A percentile compares a stretch with the other conserved stretches of the same genome.
These are phyloP conservation scores for Clanis bilineata DNA, from an alignment of 2,888 invertebrate genomes.

Conservation along the genomic window DNA sequence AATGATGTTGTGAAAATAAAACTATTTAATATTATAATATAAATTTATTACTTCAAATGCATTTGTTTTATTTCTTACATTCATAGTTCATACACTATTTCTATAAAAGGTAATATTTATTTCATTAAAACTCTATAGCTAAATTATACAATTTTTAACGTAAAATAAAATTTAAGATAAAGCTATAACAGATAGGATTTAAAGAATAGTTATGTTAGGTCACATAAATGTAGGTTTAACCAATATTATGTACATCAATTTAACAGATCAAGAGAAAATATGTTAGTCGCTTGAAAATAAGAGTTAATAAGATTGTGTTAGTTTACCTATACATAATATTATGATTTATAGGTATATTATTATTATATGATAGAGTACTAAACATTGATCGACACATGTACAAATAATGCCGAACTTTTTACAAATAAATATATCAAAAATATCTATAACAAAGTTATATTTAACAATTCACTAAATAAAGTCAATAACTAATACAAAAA, in stretches of 20 bases:
- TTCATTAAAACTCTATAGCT: background rate
- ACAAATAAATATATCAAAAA: constrained; percentile 15
- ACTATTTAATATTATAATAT: background rate
- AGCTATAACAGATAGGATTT: constrained; percentile 17
- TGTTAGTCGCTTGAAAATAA: background rate
- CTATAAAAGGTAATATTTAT: background rate
- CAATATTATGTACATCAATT: background rate
- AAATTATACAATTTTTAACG: background rate
- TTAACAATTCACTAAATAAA: background rate
- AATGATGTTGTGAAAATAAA: constrained; percentile 4
- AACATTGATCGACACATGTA: background rate
- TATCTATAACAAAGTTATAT: background rate
- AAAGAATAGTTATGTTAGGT: background rate
- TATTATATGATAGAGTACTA: background rate
- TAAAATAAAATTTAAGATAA: constrained; percentile 14
- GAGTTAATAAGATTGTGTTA: background rate
- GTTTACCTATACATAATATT: background rate
- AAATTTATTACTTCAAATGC: background rate
- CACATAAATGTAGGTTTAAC: background rate
- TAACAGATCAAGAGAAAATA: background rate
- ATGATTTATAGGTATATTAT: background rate
- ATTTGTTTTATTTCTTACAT: background rate
- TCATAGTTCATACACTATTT: background rate
- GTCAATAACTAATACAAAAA: background rate
- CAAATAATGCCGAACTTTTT: background rate